A percentile compares a stretch with the other conserved stretches of the same genome.
Evolutionary conservation across 1,140 invertebrate genomes (phyloP).

Genomic region (Lepidostoma basale): DNA sequence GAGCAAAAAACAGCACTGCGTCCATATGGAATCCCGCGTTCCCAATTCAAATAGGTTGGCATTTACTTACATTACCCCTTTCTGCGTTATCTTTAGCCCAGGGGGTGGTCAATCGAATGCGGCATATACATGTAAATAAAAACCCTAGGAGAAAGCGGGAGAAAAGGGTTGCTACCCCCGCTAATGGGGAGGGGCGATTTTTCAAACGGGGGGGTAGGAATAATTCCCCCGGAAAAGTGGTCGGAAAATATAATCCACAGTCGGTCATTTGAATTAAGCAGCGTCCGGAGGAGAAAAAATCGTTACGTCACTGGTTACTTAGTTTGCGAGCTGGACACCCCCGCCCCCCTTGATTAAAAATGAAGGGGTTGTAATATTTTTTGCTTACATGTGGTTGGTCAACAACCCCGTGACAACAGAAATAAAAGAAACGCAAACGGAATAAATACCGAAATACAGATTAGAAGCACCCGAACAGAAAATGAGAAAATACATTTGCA

Average conservation of each 20-base stretch:
- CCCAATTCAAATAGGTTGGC: slow-evolving; percentile 21
- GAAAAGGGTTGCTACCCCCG: background rate
- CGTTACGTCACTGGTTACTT: slow-evolving; percentile 29
- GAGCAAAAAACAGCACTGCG: too few relatives aligned
- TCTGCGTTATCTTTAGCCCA: slow-evolving; percentile 17
- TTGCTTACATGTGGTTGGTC: slow-evolving; percentile 23
- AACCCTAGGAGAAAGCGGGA: slow-evolving; percentile 22
- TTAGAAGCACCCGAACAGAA: too few relatives aligned
- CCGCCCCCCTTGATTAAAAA: background rate
- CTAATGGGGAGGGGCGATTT: slow-evolving; percentile 3
- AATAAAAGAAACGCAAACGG: background rate
- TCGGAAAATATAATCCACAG: slow-evolving; percentile 36
- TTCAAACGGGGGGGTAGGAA: slow-evolving; percentile 14
- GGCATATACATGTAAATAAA: slow-evolving; percentile 28
- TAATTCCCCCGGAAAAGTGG: slow-evolving; percentile 31
- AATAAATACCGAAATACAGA: background rate
- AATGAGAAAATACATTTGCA: too few relatives aligned
- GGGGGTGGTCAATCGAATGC: slow-evolving; percentile 23
- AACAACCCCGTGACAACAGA: slow-evolving; percentile 20
- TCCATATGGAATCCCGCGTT: too few relatives aligned
- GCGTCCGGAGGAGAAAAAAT: slow-evolving; percentile 30
- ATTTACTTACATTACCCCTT: slow-evolving; percentile 36
- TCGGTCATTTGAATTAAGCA: slow-evolving; percentile 32
- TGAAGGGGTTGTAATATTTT: slow-evolving; percentile 25
- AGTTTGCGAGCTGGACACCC: slow-evolving; percentile 4